phyloP scores from a whole-genome alignment of 2,797 vertebrate species.

The Pogonophryne albipinna region DNA sequence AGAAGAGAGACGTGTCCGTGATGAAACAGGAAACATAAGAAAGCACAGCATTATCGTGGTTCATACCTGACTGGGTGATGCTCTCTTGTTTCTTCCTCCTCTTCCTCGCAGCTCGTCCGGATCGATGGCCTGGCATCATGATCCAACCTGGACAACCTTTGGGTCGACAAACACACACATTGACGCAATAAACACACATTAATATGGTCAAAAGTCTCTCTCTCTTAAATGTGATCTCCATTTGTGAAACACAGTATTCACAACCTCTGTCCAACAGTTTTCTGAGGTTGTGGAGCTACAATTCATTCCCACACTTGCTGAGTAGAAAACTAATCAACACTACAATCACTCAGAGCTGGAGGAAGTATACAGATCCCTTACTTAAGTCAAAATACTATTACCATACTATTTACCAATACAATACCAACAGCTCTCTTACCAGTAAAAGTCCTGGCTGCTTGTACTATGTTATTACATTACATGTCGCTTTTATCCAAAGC shows the following conservation, averaged over 20 bases:
- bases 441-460: no score
- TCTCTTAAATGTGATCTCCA: no score
- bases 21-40: no score
- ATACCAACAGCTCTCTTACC: no score
- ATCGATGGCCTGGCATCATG: conserved; percentile 38
- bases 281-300: neutral
- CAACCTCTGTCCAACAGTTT: neutral
- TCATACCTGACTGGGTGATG: conserved; percentile 52
- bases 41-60: neutral
- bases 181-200: no score
- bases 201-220: neutral
- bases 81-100: conserved; percentile 58
- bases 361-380: no score
- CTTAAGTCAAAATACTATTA: no score
- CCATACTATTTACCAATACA: no score
- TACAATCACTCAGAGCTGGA: no score
- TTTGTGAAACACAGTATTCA: neutral
- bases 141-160: neutral
- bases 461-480: no score
- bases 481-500: no score
- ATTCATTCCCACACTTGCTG: no score
- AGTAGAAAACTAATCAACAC: neutral
- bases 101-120: conserved; percentile 69
- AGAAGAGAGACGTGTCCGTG: neutral
- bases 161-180: neutral